A percentile compares a stretch with the other conserved stretches of the same genome.
These are phyloP conservation scores for Epinephelus awoara DNA, from an alignment of 2,797 vertebrate genomes.

Conservation along the genomic window DNA sequence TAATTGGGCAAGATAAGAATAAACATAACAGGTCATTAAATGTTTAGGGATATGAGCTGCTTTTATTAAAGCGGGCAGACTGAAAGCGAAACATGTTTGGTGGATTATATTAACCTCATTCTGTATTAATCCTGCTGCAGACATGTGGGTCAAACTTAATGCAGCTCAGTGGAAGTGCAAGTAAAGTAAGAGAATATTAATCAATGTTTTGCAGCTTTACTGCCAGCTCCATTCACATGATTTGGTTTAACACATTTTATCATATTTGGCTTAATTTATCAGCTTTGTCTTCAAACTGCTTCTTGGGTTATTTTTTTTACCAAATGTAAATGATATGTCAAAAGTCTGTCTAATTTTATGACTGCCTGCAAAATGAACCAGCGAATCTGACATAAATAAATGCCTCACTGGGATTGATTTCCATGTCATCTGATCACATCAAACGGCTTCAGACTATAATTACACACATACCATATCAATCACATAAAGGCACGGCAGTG, in stretches of 20 bases:
- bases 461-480: conserved; percentile 37
- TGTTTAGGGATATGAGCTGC: conserved; percentile 58
- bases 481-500: conserved; percentile 7
- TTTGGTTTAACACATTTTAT: conserved; percentile 2
- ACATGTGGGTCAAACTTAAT: conserved; percentile 62
- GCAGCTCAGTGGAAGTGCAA: conserved; percentile 46
- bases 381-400: conserved; percentile 40
- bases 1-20: conserved; percentile 68
- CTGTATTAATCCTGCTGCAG: conserved; percentile 47
- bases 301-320: background rate
- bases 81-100: conserved; percentile 40
- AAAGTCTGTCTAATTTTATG: conserved; percentile 36
- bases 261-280: conserved; percentile 8
- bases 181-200: conserved; percentile 55
- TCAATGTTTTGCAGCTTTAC: conserved; percentile 36
- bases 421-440: conserved; percentile 50
- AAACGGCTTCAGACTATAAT: conserved; percentile 43
- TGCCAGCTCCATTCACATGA: background rate
- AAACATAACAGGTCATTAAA: conserved; percentile 65
- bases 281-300: background rate
- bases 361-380: conserved; percentile 30
- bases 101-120: conserved; percentile 37
- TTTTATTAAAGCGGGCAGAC: conserved; percentile 47
- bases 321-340: conserved; percentile 37
- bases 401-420: conserved; percentile 43